Percentiles rank a stretch among this genome's conserved stretches.
Evolutionary conservation across 2,888 invertebrate species (phyloP).

Genomic region (Odontomyia ornata): DNA sequence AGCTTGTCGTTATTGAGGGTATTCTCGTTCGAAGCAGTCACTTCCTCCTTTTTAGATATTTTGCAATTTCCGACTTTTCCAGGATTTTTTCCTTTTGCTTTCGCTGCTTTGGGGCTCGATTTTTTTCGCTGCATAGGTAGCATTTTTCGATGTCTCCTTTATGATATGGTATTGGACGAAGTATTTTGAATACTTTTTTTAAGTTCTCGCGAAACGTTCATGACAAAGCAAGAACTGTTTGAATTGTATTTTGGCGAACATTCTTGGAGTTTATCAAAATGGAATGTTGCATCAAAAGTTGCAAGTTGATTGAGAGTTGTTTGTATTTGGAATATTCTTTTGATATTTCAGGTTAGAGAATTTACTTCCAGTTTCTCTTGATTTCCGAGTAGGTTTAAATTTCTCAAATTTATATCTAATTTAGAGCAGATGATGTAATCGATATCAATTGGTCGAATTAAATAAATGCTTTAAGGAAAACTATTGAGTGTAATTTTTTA

Average conservation of each 20-base stretch:
- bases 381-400: too few relatives aligned
- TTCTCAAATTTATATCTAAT: too few relatives aligned
- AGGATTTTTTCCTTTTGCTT: not conserved
- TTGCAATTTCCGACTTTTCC: not conserved
- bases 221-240: not conserved
- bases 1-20: not conserved
- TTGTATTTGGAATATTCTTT: too few relatives aligned
- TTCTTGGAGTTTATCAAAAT: not conserved
- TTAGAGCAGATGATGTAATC: too few relatives aligned
- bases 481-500: too few relatives aligned
- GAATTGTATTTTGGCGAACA: not conserved
- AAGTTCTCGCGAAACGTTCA: not conserved
- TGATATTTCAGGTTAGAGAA: too few relatives aligned
- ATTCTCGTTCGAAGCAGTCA: not conserved
- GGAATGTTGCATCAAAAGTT: too few relatives aligned
- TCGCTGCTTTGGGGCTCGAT: not conserved
- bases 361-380: too few relatives aligned
- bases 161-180: not conserved
- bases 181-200: conserved; percentile 8
- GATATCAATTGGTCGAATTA: too few relatives aligned
- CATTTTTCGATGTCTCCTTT: not conserved
- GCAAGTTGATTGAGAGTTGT: too few relatives aligned
- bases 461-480: too few relatives aligned
- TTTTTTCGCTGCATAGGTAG: not conserved
- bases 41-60: not conserved